Base-by-base conservation (phyloP, 2,888 invertebrate species). In the Pachydiplax longipennis region DNA sequence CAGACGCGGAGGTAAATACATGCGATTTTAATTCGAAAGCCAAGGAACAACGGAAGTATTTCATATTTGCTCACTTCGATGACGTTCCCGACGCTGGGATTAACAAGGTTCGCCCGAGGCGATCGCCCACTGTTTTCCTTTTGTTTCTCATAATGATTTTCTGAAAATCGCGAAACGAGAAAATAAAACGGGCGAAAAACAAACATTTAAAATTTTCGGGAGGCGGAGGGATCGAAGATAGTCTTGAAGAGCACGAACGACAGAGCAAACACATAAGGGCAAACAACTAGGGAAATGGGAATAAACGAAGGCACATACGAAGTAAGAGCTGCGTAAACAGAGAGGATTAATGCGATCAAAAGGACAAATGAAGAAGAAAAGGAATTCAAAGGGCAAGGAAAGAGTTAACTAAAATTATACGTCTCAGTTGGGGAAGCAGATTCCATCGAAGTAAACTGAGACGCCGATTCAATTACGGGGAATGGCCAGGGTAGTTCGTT, bases 131-230 rank as follows among this genome's bases (percentile, higher is more conserved):
- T 87, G 87, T 87, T 87, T 87, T 87, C 37, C 87, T 65, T 87
- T 87, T 61, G 87, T 87, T 35, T 37, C 87, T n/a, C 87, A n/a
- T 65, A 87, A 87, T 87, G 58, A 87, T 87, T 87, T 87, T 87
- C 61, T 58, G 87, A 87, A 87, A 37, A 87, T 48, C 35, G 58
- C 53, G 37, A 87, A 65, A 73, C 25, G 73, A 12, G 73, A 61
- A 87, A 87, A 87, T 87, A 25, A 25, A 31, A 25, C 12, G 31
- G 31, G 31, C 10, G 48, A 37, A 87, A 87, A 65, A 87, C 87
- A 87, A 87, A 87, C 61, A 87, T 87, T 58, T 61, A 25, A 25
- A 73, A 73, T 13, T 73, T 73, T 8, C 25, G 65, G 65, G 65
- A 5, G n/a, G 65, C 10, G 65, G n/a, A 37, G 61, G 87, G n/a